Evolutionary conservation across 2,888 invertebrate genomes (phyloP), one percentile per base, ranked within the genome.

Genomic region (Synergus laeviventris): DNA sequence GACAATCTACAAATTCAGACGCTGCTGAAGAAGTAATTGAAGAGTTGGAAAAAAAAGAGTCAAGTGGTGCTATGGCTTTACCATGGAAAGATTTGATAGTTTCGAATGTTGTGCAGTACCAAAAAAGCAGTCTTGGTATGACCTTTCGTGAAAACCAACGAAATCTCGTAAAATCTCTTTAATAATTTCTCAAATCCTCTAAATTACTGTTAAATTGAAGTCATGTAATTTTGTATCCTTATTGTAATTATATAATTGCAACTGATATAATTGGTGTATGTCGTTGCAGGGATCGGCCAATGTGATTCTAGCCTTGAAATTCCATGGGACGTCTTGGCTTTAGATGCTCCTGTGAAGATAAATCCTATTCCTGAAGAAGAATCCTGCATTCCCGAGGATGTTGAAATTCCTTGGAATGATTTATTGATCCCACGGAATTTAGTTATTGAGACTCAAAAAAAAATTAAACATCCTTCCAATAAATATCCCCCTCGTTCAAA

Each of bases 361-460:
- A 76, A 81, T 38, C 74, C 82, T 4, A 36, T 75, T 9, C 78
- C 83, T n/a, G 73, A 82, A 24, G 79, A 77, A n/a, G 77, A 82
- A 75, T 54, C 66, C 5, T 88, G 88, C 24, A 45, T 36, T 59
- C 8, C 9, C 59, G 79, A 5, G 82, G 84, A 86, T 38, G 83
- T 89, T 2, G 88, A 89, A 79, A 87, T 89, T 59, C 88, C 89
- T 11, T 89, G 88, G 89, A 81, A 86, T 39, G 85, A 87, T 64
- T 87, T 89, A 61, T 78, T 88, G 64, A 77, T 88, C 56, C 87
- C 89, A 1, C 76, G 42, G 5, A 87, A 88, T 74, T 82, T 89
- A 39, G 75, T 85, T 24, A 88, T 88, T 16, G 79, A 83, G 56
- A 42, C 83, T 0, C 74, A 76, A 21, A 84, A 79, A 14, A 83